Conservation (phyloP, 2,113 vertebrate genomes). For the Numida meleagris region DNA sequence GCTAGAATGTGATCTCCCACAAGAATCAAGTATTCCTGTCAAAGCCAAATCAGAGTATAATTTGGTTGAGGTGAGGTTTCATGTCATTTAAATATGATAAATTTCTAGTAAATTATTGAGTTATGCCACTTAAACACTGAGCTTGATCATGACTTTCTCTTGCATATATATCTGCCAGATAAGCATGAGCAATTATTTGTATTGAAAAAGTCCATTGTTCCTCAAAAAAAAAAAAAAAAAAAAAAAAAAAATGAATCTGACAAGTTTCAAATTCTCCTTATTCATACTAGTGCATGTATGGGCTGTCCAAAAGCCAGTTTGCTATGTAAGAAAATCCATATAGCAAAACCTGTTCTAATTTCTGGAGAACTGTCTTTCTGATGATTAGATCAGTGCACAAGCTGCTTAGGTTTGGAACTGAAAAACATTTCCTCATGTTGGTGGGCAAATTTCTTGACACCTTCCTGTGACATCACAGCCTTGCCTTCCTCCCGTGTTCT, state of each 20-base stretch:
- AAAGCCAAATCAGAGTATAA: background rate
- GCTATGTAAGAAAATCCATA: background rate
- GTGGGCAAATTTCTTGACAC: background rate
- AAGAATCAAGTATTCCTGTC: background rate
- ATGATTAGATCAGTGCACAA: background rate
- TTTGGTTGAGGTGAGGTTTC: background rate
- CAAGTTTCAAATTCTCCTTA: background rate
- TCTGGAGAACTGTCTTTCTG: background rate
- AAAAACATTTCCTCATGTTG: background rate
- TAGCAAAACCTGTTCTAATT: background rate
- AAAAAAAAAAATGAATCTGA: background rate
- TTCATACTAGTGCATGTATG: background rate
- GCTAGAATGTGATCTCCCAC: background rate
- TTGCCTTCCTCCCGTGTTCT: background rate
- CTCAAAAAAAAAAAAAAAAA: background rate
- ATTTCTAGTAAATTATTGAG: background rate
- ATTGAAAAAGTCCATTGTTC: background rate
- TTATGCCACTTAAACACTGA: background rate
- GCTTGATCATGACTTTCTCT: background rate
- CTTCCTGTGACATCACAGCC: background rate
- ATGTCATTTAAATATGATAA: background rate
- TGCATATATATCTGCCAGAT: background rate
- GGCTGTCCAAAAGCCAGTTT: background rate
- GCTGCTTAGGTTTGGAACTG: background rate
- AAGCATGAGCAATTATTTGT: background rate